Evolutionary conservation across 2,888 invertebrate species (phyloP), one percentile per base, ranked within the genome.

Genomic region (Disparrhopalites patrizii): DNA sequence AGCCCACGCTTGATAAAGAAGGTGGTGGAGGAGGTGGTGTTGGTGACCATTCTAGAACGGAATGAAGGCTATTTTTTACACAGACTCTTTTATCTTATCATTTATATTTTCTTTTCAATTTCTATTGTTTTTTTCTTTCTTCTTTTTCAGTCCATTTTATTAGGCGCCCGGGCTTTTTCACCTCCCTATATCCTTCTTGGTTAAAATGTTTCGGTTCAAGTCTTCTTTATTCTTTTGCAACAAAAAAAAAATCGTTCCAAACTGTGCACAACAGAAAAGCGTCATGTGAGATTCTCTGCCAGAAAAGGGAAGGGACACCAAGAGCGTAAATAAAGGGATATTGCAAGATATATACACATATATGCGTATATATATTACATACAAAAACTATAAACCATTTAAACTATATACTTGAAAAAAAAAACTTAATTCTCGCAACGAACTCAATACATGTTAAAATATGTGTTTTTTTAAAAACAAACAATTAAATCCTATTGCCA

Each of bases 11-110:
- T 47, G 58, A 54, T 33, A 65, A 61, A 62, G 61, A 68, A 25
- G 62, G 61, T 65, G 68, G n/a, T n/a, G n/a, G n/a, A n/a, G n/a
- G n/a, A n/a, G n/a, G n/a, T n/a, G n/a, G n/a, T n/a, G n/a, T n/a
- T n/a, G n/a, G n/a, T n/a, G n/a, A n/a, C n/a, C n/a, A 68, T 65
- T 60, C 55, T 58, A 67, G 62, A 61, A 67, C 61, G 55, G 64
- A 67, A 64, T 67, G 67, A 67, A 55, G 67, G 62, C 51, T 51
- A n/a, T n/a, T n/a, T n/a, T n/a, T n/a, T 57, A 56, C 60, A 51
- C 66, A 47, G 56, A 62, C 62, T 62, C 62, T 57, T 62, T 66
- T 66, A 40, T 52, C 56, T 60, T 66, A 61, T 51, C 55, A 40
- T 61, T 54, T n/a, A n/a, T n/a, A n/a, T n/a, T n/a, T n/a, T n/a